phyloP scores from a whole-genome alignment of 2,888 invertebrate genomes.

The Polyommatus icarus region DNA sequence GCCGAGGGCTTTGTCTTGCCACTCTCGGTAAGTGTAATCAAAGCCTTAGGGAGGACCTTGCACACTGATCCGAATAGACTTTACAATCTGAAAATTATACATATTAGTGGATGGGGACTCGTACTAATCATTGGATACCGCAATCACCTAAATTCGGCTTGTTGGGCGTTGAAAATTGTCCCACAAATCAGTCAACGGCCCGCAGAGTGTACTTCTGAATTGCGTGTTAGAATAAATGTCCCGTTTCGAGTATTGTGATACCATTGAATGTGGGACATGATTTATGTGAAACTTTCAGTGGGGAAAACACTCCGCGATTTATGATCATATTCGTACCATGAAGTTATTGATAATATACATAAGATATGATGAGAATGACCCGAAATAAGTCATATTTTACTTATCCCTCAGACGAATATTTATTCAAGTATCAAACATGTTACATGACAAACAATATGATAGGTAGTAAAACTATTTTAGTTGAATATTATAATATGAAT shows the following conservation, averaged over 20 bases:
- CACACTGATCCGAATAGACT: too few species aligned
- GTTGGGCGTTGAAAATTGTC: constrained; percentile 21
- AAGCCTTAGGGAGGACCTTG: too few species aligned
- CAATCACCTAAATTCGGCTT: constrained; percentile 6
- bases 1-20: too few species aligned
- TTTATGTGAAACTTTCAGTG: constrained; percentile 10
- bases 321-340: not conserved
- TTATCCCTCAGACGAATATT: too few species aligned
- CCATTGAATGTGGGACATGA: constrained; percentile 23
- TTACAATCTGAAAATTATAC: not conserved
- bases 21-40: too few species aligned
- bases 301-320: constrained; percentile 1
- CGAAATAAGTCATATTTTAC: too few species aligned
- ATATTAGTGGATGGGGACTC: not conserved
- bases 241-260: constrained; percentile 15
- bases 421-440: too few species aligned
- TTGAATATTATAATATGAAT: too few species aligned
- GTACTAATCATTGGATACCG: not conserved
- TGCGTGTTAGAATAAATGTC: constrained; percentile 28
- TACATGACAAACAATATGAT: too few species aligned
- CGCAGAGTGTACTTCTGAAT: constrained; percentile 16
- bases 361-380: too few species aligned
- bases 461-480: too few species aligned
- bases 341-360: not conserved
- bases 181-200: constrained; percentile 21